Percentiles rank a stretch among this genome's conserved stretches.
These are phyloP conservation scores for Leptopilina boulardi DNA, from an alignment of 1,140 invertebrate species.

Conservation along the genomic window DNA sequence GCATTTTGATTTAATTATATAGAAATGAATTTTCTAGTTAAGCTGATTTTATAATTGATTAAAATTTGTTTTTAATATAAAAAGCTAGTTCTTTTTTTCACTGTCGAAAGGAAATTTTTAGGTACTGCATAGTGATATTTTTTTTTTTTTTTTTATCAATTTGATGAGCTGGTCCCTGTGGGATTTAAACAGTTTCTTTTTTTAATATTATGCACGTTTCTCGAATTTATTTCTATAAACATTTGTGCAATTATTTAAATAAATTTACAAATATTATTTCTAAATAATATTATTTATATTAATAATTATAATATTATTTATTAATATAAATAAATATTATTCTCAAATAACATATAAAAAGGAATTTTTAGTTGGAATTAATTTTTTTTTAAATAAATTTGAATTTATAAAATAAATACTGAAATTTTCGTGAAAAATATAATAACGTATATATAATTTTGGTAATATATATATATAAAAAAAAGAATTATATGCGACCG, in stretches of 20 bases:
- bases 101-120: background rate
- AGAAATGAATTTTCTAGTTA: background rate
- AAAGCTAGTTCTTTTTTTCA: constrained; percentile 35
- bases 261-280: background rate
- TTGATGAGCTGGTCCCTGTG: constrained; percentile 64
- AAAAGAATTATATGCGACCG: background rate
- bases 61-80: constrained; percentile 36
- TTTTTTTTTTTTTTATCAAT: too few species aligned
- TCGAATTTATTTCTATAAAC: background rate
- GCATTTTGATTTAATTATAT: background rate
- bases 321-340: too few species aligned
- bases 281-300: too few species aligned
- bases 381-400: background rate
- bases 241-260: too few species aligned
- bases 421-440: background rate
- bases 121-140: constrained; percentile 27
- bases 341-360: too few species aligned
- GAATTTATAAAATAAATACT: too few species aligned
- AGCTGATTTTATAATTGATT: background rate
- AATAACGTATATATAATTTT: background rate
- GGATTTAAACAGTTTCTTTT: constrained; percentile 51
- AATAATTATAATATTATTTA: too few species aligned
- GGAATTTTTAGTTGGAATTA: background rate
- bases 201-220: constrained; percentile 4
- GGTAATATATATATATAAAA: background rate